Evolutionary conservation across 2,113 vertebrate species (phyloP).

Genomic region (Oenanthe oenanthe): DNA sequence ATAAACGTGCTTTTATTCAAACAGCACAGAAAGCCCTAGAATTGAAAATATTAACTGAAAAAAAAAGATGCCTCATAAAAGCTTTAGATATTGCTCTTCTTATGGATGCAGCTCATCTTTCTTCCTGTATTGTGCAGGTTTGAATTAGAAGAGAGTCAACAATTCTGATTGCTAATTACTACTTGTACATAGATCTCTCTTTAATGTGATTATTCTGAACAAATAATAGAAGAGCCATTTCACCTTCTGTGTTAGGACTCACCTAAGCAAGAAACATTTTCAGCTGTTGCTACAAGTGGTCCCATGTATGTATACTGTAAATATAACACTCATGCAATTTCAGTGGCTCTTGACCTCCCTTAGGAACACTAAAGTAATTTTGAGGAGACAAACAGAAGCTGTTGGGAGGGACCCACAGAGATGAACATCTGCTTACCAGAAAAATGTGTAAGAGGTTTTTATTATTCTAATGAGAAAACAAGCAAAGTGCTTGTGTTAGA

Average conservation of each 20-base stretch:
- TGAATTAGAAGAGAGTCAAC: not conserved
- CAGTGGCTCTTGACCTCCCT: not conserved
- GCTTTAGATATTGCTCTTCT: not conserved
- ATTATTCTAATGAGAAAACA: not conserved
- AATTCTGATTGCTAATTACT: not conserved
- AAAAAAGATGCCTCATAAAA: not conserved
- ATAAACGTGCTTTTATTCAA: not conserved
- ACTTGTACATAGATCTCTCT: not conserved
- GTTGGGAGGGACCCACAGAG: not conserved
- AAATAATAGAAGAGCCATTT: not conserved
- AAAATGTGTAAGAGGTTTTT: not conserved
- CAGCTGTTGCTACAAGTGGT: not conserved
- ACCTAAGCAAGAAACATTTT: not conserved
- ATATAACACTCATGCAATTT: not conserved
- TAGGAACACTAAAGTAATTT: not conserved
- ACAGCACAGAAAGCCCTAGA: not conserved
- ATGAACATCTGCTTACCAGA: not conserved
- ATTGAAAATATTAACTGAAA: constrained; percentile 5
- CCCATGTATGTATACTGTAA: fast-evolving
- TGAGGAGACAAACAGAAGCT: not conserved
- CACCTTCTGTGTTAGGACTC: not conserved
- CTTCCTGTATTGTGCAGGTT: not conserved
- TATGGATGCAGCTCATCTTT: not conserved
- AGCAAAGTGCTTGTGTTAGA: not conserved
- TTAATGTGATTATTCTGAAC: not conserved